Conservation (phyloP, 2,888 invertebrate species). For the Caenorhabditis virilis region DNA sequence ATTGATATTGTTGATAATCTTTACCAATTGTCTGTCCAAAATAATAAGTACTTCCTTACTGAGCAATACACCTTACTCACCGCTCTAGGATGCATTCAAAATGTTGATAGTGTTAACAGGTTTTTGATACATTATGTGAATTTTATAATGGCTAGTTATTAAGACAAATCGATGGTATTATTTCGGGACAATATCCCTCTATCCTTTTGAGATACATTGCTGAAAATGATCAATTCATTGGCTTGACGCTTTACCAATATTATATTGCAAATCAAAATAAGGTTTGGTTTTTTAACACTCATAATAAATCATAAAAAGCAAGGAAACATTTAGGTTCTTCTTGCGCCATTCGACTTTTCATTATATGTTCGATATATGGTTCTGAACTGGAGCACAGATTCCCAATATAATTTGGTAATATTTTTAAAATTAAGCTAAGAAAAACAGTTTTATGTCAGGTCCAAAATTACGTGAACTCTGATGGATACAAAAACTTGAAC, state of each 20-base stretch:
- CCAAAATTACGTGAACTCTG: slow-evolving; percentile 1
- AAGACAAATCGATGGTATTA: slow-evolving; percentile 9
- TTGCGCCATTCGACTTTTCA: slow-evolving; percentile 25
- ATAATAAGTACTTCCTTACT: slow-evolving; percentile 13
- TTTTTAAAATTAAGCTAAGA: background rate
- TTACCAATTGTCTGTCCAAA: slow-evolving; percentile 9
- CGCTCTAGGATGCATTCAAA: slow-evolving; percentile 19
- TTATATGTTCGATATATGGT: slow-evolving; percentile 15
- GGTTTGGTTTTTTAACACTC: no score
- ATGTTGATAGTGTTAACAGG: slow-evolving; percentile 5
- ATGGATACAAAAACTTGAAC: slow-evolving; percentile 14
- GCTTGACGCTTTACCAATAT: slow-evolving; percentile 13
- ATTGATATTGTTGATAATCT: slow-evolving; percentile 6
- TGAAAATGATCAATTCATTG: slow-evolving; percentile 8
- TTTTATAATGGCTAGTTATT: no score
- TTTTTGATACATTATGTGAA: no score
- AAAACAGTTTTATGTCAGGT: slow-evolving; percentile 9
- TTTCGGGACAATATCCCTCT: slow-evolving; percentile 16
- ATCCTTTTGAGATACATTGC: slow-evolving; percentile 21
- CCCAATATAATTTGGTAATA: slow-evolving; percentile 6
- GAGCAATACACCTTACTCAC: slow-evolving; percentile 21
- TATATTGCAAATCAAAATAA: no score
- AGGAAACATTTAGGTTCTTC: no score
- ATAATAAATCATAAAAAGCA: no score
- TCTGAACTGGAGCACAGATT: slow-evolving; percentile 23